Conservation (phyloP, 1,140 invertebrate genomes). For the Gyrodactylus salaris region DNA sequence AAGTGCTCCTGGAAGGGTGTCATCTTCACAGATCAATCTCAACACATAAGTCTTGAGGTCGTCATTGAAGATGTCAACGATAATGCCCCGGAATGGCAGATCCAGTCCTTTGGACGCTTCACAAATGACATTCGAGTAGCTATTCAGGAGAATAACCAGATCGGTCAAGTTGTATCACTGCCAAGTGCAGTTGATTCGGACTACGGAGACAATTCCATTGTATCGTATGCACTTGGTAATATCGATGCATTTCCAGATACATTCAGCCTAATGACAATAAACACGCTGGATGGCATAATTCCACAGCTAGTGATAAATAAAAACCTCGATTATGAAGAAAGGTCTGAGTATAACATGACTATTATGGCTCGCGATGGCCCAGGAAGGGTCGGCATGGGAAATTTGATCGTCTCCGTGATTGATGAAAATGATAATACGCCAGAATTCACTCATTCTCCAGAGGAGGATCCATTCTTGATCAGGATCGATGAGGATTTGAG, state of each 20-base stretch:
- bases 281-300: not conserved
- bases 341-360: not conserved
- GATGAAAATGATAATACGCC: constrained; percentile 4
- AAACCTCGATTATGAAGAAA: not conserved
- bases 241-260: not conserved
- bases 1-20: not conserved
- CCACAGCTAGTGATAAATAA: not conserved
- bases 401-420: not conserved
- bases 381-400: not conserved
- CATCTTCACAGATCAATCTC: not conserved
- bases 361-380: not conserved
- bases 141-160: not conserved
- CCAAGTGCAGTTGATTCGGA: not conserved
- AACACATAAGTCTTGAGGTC: not conserved
- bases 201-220: not conserved
- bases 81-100: not conserved
- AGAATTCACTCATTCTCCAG: not conserved
- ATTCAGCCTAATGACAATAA: not conserved
- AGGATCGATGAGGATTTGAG: not conserved
- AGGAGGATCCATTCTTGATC: not conserved
- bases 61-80: constrained; percentile 4
- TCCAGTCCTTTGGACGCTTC: not conserved
- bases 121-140: not conserved
- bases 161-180: not conserved
- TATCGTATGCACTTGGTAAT: not conserved